phyloP scores from a whole-genome alignment of 2,888 invertebrate genomes.

The Pilophorus perplexus region DNA sequence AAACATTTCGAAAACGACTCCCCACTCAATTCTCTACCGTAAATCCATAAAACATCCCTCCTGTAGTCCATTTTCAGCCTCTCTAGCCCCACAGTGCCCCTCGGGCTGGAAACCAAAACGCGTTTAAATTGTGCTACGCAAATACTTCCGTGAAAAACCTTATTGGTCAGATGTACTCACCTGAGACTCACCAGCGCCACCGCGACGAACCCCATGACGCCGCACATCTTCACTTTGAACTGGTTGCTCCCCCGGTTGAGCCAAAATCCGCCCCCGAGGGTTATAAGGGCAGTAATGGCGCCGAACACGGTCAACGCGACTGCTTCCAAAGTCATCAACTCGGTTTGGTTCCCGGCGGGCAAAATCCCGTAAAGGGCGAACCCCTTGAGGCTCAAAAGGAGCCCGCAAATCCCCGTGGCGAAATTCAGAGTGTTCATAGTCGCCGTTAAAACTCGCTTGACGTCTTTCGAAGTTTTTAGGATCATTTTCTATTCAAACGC shows the following conservation, averaged over 20 bases:
- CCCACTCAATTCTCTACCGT: too few species aligned
- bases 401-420: neutral
- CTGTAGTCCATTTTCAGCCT: too few species aligned
- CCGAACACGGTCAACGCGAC: constrained; percentile 1
- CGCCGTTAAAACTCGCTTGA: neutral
- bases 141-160: constrained; percentile 2
- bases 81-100: too few species aligned
- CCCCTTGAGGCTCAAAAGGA: neutral
- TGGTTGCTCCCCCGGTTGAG: neutral
- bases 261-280: neutral
- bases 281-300: neutral
- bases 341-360: constrained; percentile 3
- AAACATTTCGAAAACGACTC: too few species aligned
- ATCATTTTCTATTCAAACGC: too few species aligned
- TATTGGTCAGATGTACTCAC: too few species aligned
- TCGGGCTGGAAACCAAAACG: too few species aligned
- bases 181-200: neutral
- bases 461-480: too few species aligned
- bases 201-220: neutral
- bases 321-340: neutral
- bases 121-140: too few species aligned
- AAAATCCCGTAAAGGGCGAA: constrained; percentile 4
- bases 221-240: neutral
- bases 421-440: constrained; percentile 8
- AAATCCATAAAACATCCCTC: too few species aligned